phyloP scores from a whole-genome alignment of 2,888 invertebrate species.

The Diachrysia chrysitis region DNA sequence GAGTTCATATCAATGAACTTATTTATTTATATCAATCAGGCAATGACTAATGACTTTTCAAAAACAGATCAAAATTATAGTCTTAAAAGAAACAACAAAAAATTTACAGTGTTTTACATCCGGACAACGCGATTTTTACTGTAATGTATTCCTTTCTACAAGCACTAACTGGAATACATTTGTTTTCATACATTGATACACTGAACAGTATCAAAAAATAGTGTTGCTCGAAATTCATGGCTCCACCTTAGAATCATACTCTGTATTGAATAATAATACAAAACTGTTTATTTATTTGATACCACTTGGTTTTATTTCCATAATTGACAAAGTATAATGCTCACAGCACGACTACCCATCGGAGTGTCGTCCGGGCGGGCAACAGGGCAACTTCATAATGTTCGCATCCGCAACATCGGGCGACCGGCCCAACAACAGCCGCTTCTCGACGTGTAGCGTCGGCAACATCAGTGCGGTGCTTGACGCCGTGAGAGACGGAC shows the following conservation, averaged over 20 bases:
- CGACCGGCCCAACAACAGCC: constrained; percentile 98
- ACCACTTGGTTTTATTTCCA: not conserved
- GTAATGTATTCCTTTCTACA: no score
- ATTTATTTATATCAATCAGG: no score
- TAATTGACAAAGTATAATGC: constrained; percentile 41
- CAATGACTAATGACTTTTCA: not conserved
- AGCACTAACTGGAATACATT: no score
- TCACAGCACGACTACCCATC: constrained; percentile 97
- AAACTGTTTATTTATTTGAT: no score
- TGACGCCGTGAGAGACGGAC: constrained; percentile 96
- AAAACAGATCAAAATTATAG: not conserved
- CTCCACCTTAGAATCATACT: no score
- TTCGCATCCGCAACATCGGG: constrained; percentile 99
- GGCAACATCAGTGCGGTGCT: constrained; percentile 98
- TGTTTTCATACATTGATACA: no score
- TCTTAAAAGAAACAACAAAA: no score
- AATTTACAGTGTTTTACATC: no score
- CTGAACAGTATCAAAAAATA: no score
- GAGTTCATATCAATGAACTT: not conserved
- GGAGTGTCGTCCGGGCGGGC: constrained; percentile 96
- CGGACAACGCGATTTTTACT: no score
- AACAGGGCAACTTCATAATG: constrained; percentile 99
- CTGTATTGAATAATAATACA: no score
- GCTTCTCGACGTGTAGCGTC: constrained; percentile 98
- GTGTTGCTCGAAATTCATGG: no score